These are phyloP conservation scores for Eulemur rufifrons DNA, from an alignment of 2,113 vertebrate genomes.

Conservation along the genomic window DNA sequence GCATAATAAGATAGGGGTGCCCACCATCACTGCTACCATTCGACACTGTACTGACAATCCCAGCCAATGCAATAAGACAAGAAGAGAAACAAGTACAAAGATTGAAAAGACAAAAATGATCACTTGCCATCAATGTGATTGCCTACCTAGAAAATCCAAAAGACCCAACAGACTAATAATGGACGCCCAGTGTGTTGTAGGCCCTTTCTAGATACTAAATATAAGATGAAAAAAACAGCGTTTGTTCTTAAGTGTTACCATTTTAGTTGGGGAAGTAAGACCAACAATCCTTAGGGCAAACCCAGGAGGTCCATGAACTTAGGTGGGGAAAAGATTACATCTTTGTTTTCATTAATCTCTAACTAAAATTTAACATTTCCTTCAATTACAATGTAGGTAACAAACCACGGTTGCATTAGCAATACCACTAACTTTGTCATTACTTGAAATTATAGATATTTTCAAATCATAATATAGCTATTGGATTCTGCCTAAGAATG, in stretches of 20 bases:
- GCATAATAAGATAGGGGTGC: neutral
- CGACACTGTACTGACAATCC: neutral
- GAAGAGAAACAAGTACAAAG: neutral
- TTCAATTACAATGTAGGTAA: neutral
- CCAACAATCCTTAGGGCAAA: neutral
- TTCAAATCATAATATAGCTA: neutral
- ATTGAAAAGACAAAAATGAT: neutral
- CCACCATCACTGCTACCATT: neutral
- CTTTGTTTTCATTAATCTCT: neutral
- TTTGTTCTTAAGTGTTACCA: neutral
- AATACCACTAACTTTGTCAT: neutral
- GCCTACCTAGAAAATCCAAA: neutral
- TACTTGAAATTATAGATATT: neutral
- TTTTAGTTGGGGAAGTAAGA: neutral
- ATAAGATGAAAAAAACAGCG: neutral
- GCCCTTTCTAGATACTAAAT: neutral
- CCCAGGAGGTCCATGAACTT: neutral
- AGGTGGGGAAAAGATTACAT: neutral
- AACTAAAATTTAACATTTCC: conserved; percentile 3
- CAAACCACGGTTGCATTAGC: neutral
- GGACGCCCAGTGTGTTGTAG: neutral
- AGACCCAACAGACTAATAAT: neutral
- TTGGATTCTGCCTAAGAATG: neutral
- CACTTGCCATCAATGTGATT: neutral
- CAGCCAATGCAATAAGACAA: neutral